Evolutionary conservation across 2,888 invertebrate genomes (phyloP).

Genomic region (Loripinus fragilis): DNA sequence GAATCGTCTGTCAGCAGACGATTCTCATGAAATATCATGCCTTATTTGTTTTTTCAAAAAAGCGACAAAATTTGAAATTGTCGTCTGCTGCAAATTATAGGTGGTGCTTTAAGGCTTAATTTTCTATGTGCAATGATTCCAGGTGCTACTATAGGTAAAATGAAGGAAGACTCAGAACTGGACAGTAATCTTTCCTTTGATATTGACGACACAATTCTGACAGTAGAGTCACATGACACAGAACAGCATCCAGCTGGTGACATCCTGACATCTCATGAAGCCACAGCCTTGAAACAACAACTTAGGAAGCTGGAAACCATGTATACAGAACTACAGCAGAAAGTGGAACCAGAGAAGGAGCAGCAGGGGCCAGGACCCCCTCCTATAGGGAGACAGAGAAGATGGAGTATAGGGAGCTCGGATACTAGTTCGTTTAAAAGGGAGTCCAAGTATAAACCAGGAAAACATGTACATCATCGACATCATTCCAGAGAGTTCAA

Average conservation of each 20-base stretch:
- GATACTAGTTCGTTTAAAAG: slow-evolving; percentile 73
- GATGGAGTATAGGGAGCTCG: slow-evolving; percentile 78
- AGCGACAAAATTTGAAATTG: no score
- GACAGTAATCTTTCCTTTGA: slow-evolving; percentile 76
- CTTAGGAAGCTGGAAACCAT: slow-evolving; percentile 76
- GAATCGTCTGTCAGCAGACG: no score
- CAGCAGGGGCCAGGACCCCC: slow-evolving; percentile 43
- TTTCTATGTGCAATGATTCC: slow-evolving; percentile 7
- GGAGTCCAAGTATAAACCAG: slow-evolving; percentile 58
- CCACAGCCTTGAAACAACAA: slow-evolving; percentile 66
- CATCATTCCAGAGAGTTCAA: slow-evolving; percentile 58
- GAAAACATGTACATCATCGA: slow-evolving; percentile 55
- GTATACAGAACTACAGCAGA: slow-evolving; percentile 74
- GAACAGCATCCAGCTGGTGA: slow-evolving; percentile 59
- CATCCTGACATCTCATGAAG: slow-evolving; percentile 50
- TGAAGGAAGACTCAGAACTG: slow-evolving; percentile 69
- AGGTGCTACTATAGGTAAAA: slow-evolving; percentile 59
- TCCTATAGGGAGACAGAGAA: slow-evolving; percentile 57
- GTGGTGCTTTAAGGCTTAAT: no score
- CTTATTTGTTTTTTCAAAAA: no score
- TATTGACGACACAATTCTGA: slow-evolving; percentile 76
- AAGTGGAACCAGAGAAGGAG: slow-evolving; percentile 68
- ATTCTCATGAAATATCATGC: no score
- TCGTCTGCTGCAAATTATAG: no score
- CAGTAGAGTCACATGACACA: slow-evolving; percentile 71